These are phyloP conservation scores for Sylvia borin DNA, from an alignment of 2,797 vertebrate genomes.

Conservation along the genomic window DNA sequence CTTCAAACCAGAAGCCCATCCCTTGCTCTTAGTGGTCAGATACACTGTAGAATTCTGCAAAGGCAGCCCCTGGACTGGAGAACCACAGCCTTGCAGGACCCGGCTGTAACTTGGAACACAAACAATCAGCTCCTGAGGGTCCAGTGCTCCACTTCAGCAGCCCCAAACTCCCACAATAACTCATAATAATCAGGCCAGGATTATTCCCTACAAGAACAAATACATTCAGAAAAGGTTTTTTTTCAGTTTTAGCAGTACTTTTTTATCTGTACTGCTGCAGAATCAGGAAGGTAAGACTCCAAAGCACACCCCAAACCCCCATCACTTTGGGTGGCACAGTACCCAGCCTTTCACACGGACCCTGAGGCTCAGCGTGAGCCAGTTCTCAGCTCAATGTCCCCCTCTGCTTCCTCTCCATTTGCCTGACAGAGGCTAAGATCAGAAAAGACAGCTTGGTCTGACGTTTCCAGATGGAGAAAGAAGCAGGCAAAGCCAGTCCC, in stretches of 20 bases:
- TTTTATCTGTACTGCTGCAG: neutral
- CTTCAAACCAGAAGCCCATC: no score
- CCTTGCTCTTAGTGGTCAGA: no score
- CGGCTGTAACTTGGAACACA: neutral
- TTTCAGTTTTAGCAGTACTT: neutral
- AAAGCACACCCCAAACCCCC: neutral
- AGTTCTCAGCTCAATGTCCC: neutral
- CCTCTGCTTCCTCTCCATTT: neutral
- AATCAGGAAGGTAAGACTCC: neutral
- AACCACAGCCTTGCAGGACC: neutral
- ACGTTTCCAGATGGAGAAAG: neutral
- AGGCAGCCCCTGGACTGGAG: neutral
- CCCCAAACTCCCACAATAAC: neutral
- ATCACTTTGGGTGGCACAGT: rapidly evolving
- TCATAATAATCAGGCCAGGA: neutral
- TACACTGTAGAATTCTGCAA: neutral
- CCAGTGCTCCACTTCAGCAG: neutral
- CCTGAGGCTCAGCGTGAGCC: neutral
- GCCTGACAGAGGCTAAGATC: neutral
- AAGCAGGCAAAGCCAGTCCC: neutral
- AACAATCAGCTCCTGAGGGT: neutral
- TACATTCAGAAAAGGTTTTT: neutral
- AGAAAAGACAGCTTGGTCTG: neutral
- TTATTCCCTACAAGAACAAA: neutral
- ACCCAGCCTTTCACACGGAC: neutral